Conservation (phyloP, 2,113 vertebrate species). For the Ictidomys tridecemlineatus region DNA sequence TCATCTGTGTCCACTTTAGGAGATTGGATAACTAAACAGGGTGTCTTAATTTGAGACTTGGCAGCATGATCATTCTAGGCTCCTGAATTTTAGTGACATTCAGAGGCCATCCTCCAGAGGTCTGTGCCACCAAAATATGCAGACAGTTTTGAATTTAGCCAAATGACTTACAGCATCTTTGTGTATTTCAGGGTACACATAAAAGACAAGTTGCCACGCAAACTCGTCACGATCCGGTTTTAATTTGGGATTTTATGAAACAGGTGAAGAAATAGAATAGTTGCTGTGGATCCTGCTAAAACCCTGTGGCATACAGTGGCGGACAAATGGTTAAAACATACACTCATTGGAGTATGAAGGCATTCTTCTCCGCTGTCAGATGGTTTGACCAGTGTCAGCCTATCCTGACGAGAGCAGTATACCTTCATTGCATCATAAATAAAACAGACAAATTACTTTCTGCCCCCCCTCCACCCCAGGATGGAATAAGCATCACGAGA, state of each 20-base stretch:
- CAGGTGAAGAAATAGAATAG: neutral
- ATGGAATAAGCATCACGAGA: slow-evolving; percentile 88
- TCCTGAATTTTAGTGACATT: neutral
- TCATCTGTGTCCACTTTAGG: neutral
- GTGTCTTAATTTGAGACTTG: slow-evolving; percentile 73
- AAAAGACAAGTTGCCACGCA: slow-evolving; percentile 72
- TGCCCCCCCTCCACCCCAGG: slow-evolving; percentile 81
- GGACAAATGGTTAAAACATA: slow-evolving; percentile 95
- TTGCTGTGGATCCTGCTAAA: slow-evolving; percentile 65
- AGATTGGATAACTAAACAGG: slow-evolving; percentile 14
- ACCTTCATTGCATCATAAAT: slow-evolving; percentile 99
- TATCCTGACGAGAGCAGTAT: slow-evolving; percentile 96
- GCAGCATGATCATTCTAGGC: neutral
- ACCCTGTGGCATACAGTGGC: slow-evolving; percentile 73
- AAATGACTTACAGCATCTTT: slow-evolving; percentile 64
- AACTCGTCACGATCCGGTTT: slow-evolving; percentile 66
- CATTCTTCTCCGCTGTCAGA: slow-evolving; percentile 97
- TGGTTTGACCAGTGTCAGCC: slow-evolving; percentile 97
- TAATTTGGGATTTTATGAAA: slow-evolving; percentile 61
- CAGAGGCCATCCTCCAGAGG: neutral
- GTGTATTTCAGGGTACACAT: slow-evolving; percentile 16
- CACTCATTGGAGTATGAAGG: slow-evolving; percentile 95
- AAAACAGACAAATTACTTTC: slow-evolving; percentile 97
- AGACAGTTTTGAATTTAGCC: slow-evolving; percentile 73
- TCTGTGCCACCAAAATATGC: slow-evolving; percentile 72